A percentile compares a stretch with the other conserved stretches of the same genome.
Conservation (phyloP, 2,113 vertebrate genomes). For the Lamprotornis superbus region DNA sequence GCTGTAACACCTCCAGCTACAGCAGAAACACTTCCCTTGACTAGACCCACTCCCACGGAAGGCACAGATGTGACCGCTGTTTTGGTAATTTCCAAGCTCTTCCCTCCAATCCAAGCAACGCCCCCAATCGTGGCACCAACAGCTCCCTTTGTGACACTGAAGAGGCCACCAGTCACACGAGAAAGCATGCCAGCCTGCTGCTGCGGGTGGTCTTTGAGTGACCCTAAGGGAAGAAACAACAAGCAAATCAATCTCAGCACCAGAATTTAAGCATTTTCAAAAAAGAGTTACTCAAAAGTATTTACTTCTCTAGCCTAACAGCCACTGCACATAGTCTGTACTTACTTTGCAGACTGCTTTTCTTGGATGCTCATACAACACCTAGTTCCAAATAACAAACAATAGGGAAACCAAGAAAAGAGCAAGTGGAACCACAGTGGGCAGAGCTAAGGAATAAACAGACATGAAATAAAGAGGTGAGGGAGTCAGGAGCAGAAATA, state of each 20-base stretch:
- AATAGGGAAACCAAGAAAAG: neutral
- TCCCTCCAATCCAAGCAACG: slow-evolving; percentile 95
- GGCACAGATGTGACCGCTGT: slow-evolving; percentile 89
- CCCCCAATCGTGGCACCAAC: slow-evolving; percentile 91
- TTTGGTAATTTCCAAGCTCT: slow-evolving; percentile 92
- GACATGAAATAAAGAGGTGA: neutral
- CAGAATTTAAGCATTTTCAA: neutral
- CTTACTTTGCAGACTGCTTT: neutral
- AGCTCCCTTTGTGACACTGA: slow-evolving; percentile 92
- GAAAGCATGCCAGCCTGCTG: slow-evolving; percentile 89
- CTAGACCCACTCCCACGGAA: slow-evolving; percentile 87
- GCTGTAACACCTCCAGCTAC: slow-evolving; percentile 90
- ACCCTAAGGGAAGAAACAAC: slow-evolving; percentile 70
- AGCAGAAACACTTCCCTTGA: slow-evolving; percentile 89
- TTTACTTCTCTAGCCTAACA: neutral
- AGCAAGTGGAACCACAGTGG: neutral
- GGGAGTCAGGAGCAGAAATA: neutral
- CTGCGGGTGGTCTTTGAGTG: slow-evolving; percentile 86
- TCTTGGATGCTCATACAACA: neutral
- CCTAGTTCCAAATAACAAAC: neutral
- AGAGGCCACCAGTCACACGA: slow-evolving; percentile 89
- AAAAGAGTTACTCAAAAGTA: neutral
- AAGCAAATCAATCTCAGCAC: neutral
- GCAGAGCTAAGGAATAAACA: neutral
- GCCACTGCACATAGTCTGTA: neutral